Percentiles rank a stretch among this genome's conserved stretches.
Conservation (phyloP, 2,113 vertebrate genomes). For the Arothron firmamentum region DNA sequence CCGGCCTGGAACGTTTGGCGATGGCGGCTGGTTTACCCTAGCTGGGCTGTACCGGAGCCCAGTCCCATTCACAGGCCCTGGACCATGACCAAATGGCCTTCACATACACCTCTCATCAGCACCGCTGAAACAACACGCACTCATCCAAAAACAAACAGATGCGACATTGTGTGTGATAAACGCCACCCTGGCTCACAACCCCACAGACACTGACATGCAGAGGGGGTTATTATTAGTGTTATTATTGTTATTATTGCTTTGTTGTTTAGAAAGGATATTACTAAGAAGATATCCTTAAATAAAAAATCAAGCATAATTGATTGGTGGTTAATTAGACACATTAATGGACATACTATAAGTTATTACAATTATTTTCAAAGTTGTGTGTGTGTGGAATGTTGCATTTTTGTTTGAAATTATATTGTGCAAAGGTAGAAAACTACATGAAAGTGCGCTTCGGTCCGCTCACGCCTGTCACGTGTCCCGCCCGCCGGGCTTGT, state of each 20-base stretch:
- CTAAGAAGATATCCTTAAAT: too few species aligned
- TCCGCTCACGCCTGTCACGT: constrained; percentile 38
- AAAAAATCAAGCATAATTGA: too few species aligned
- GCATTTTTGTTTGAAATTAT: too few species aligned
- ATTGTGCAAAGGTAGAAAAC: constrained; percentile 15
- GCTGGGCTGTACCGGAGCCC: constrained; percentile 40
- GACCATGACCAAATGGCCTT: constrained; percentile 67
- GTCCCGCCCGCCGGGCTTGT: constrained; percentile 33
- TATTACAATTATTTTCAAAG: too few species aligned
- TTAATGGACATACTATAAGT: constrained; percentile 6
- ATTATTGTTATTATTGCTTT: too few species aligned
- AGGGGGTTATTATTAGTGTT: too few species aligned
- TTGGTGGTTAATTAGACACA: constrained; percentile 11
- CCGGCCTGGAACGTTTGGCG: constrained; percentile 40
- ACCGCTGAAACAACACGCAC: constrained; percentile 70
- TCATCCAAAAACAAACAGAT: constrained; percentile 69
- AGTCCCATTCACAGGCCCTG: constrained; percentile 57
- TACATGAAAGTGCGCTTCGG: constrained; percentile 30
- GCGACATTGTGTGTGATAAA: constrained; percentile 41
- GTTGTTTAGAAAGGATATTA: too few species aligned
- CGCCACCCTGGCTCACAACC: constrained; percentile 15
- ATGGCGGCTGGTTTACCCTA: constrained; percentile 60
- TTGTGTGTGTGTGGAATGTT: too few species aligned
- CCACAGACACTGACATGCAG: constrained; percentile 23
- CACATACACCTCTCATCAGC: constrained; percentile 62